phyloP scores from a whole-genome alignment of 2,113 vertebrate species.

The Sapayoa aenigma region DNA sequence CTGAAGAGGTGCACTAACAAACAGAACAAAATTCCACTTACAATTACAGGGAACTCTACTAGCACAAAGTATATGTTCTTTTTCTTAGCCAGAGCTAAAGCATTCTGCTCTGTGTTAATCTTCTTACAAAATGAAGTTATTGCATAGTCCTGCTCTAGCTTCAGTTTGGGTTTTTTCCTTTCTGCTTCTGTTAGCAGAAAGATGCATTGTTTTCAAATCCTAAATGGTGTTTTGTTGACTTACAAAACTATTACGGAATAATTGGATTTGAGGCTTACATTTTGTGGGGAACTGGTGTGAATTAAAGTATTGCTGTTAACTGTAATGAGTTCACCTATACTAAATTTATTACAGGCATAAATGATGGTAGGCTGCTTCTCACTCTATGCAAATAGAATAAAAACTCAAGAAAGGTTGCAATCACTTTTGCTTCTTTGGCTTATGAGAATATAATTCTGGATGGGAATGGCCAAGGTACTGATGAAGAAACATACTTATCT shows the following conservation, averaged over 20 bases:
- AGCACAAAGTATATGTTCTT: background rate
- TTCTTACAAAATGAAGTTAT: constrained; percentile 25
- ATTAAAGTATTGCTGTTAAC: background rate
- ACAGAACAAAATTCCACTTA: background rate
- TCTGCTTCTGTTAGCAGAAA: constrained; percentile 12
- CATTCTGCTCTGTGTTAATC: constrained; percentile 9
- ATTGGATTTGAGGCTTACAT: background rate
- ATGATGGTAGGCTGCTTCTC: background rate
- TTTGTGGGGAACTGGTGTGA: background rate
- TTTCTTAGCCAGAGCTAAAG: background rate
- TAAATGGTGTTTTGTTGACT: constrained; percentile 20
- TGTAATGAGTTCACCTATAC: background rate
- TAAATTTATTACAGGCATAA: background rate
- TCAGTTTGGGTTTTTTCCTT: background rate
- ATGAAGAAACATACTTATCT: background rate
- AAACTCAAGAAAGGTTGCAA: background rate
- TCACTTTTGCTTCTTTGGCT: background rate
- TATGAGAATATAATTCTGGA: background rate
- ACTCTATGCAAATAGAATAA: background rate
- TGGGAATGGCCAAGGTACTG: background rate
- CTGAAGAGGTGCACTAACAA: background rate
- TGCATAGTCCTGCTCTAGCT: background rate
- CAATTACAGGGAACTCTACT: background rate
- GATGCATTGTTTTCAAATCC: constrained; percentile 43
- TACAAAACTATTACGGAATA: background rate